Evolutionary conservation across 2,888 invertebrate genomes (phyloP).

Genomic region (Elgonia sp.): DNA sequence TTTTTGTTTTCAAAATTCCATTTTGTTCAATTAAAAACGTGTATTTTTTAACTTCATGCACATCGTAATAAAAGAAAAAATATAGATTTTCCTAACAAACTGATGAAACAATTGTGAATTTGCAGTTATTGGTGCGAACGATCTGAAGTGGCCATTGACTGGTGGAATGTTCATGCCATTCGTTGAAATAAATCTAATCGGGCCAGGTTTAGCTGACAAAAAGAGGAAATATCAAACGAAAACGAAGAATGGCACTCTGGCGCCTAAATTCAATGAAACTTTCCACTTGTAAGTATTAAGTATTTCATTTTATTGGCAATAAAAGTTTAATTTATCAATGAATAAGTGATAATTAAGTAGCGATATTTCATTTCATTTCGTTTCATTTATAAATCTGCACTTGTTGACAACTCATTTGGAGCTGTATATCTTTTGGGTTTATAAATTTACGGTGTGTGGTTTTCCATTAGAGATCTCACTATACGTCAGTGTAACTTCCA

Average conservation of each 20-base stretch:
- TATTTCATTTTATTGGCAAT: background rate
- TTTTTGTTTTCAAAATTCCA: background rate
- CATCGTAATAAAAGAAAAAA: background rate
- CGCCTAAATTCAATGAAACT: conserved; percentile 99
- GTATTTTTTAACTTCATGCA: too few species aligned
- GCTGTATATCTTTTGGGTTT: background rate
- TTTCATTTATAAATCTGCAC: background rate
- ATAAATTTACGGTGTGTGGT: background rate
- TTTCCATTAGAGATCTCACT: conserved; percentile 1
- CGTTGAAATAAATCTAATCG: conserved; percentile 99
- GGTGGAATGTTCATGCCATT: conserved; percentile 99
- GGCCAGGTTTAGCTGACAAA: conserved; percentile 98
- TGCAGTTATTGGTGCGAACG: conserved; percentile 98
- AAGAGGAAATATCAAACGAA: conserved; percentile 99
- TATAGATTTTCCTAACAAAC: background rate
- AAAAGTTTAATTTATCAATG: background rate
- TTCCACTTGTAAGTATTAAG: conserved; percentile 96
- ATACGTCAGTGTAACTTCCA: conserved; percentile 3
- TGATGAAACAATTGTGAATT: background rate
- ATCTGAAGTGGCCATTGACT: conserved; percentile 98
- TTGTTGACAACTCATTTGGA: background rate
- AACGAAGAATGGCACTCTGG: conserved; percentile 99
- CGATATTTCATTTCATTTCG: background rate
- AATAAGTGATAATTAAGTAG: background rate
- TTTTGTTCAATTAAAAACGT: background rate